Evolutionary conservation across 2,113 vertebrate genomes (phyloP).

Genomic region (Channa argus): DNA sequence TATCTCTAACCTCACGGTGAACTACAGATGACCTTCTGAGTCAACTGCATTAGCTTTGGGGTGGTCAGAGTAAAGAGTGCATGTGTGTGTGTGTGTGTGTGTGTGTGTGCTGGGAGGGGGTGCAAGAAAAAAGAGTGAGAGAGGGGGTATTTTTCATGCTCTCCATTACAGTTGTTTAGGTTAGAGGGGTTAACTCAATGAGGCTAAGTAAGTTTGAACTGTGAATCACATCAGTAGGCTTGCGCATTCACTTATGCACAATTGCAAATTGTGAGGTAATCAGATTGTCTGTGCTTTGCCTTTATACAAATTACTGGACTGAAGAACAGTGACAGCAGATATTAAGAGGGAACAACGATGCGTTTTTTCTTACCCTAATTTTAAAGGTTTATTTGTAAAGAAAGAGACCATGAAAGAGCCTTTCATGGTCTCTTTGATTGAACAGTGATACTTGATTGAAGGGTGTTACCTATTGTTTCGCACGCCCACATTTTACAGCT

Average conservation of each 20-base stretch:
- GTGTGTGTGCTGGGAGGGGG: constrained; percentile 18
- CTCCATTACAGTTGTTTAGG: constrained; percentile 82
- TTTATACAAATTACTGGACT: constrained; percentile 34
- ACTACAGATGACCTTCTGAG: constrained; percentile 81
- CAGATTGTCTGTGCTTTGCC: constrained; percentile 34
- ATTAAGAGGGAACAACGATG: constrained; percentile 27
- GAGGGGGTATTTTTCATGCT: constrained; percentile 62
- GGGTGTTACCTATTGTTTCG: neutral
- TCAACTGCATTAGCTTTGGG: constrained; percentile 83
- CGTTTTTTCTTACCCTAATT: constrained; percentile 16
- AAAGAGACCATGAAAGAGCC: neutral
- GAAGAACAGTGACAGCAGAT: constrained; percentile 2
- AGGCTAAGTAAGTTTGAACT: constrained; percentile 79
- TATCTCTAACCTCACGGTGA: constrained; percentile 78
- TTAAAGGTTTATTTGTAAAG: constrained; percentile 7
- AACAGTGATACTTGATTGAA: neutral
- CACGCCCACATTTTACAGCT: neutral
- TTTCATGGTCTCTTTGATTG: no score
- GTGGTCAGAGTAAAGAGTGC: constrained; percentile 68
- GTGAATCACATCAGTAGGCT: constrained; percentile 73
- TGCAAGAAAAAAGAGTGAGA: constrained; percentile 4
- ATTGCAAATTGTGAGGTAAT: constrained; percentile 49
- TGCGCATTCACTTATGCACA: constrained; percentile 66
- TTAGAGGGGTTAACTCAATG: constrained; percentile 79
- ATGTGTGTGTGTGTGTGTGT: constrained; percentile 39